Conservation (phyloP, 2,797 vertebrate genomes). For the Momotus momota region DNA sequence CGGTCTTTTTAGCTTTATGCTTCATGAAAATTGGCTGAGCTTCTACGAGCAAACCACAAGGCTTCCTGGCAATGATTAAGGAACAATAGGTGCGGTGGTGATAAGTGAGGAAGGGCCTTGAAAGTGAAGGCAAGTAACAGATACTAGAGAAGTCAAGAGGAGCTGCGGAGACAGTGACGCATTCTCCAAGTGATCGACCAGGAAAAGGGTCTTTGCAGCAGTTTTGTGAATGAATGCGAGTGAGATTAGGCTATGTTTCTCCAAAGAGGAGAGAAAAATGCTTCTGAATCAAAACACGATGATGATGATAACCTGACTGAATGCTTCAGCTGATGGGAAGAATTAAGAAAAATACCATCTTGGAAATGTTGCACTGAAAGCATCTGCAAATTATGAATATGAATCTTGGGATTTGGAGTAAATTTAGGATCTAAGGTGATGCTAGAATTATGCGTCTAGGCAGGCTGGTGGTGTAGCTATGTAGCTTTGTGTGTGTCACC, state of each 20-base stretch:
- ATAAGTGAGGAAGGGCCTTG: neutral
- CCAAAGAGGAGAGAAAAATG: neutral
- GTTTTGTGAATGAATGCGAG: neutral
- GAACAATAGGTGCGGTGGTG: neutral
- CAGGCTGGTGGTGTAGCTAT: neutral
- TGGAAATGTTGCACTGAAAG: neutral
- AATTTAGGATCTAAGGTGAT: neutral
- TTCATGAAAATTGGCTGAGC: neutral
- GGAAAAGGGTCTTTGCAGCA: neutral
- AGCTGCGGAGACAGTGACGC: neutral
- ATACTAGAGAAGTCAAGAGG: neutral
- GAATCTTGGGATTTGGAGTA: neutral
- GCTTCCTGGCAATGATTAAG: neutral
- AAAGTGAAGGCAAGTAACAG: neutral
- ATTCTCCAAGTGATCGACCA: neutral
- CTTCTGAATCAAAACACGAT: neutral
- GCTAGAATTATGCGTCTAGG: neutral
- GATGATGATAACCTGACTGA: neutral
- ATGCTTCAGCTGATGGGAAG: neutral
- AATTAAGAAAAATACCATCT: neutral
- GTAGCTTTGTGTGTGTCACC: neutral
- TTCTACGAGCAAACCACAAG: neutral
- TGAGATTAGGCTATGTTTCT: neutral
- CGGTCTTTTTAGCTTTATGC: neutral
- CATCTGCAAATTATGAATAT: neutral